phyloP scores from a whole-genome alignment of 2,113 vertebrate genomes.

The Rattus norvegicus region GRCr8 NC_086020.1:147409001-147409500 shows the following conservation, averaged over 20 bases:
- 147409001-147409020: not conserved
- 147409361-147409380: too few relatives aligned
- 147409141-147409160: not conserved
- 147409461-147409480: not conserved
- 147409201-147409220: slow-evolving; percentile 37
- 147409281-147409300: not conserved
- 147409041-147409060: not conserved
- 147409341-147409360: too few relatives aligned
- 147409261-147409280: slow-evolving; percentile 15
- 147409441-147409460: not conserved
- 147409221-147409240: not conserved
- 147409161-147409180: slow-evolving; percentile 35
- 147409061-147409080: not conserved
- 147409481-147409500: not conserved
- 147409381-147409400: too few relatives aligned
- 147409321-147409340: not conserved
- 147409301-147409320: slow-evolving; percentile 15
- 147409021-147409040: not conserved
- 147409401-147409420: too few relatives aligned
- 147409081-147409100: not conserved
- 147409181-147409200: slow-evolving; percentile 18
- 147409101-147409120: not conserved
- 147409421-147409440: not conserved
- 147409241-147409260: slow-evolving; percentile 20
- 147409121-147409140: slow-evolving; percentile 25